Conservation (phyloP, 2,113 vertebrate species). For the Rhegmatorhina hoffmannsi region DNA sequence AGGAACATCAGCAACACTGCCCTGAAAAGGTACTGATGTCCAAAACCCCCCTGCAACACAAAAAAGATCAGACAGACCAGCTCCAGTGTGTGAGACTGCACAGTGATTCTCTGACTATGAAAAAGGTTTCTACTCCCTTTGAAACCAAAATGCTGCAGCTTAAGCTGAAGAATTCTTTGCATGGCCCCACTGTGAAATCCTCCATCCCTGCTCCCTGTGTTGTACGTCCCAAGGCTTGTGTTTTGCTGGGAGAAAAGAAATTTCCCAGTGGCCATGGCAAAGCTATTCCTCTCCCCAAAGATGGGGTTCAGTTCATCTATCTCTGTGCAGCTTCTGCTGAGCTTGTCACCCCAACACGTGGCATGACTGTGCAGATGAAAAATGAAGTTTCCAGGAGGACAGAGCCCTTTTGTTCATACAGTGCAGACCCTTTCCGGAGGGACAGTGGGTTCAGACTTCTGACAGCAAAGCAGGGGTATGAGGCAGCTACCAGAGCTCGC, state of each 20-base stretch:
- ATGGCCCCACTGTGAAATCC: slow-evolving; percentile 43
- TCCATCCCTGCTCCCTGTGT: slow-evolving; percentile 55
- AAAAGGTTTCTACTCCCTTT: slow-evolving; percentile 49
- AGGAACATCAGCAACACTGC: neutral
- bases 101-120: neutral
- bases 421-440: slow-evolving; percentile 43
- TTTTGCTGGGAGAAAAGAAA: neutral
- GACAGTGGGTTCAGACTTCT: slow-evolving; percentile 65
- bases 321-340: neutral
- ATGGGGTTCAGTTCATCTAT: neutral
- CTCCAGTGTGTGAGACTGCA: neutral
- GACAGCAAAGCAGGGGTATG: slow-evolving; percentile 52
- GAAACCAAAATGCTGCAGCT: slow-evolving; percentile 61
- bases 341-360: neutral
- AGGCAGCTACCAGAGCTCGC: slow-evolving; percentile 23
- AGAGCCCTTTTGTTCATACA: neutral
- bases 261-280: neutral
- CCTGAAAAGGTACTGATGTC: neutral
- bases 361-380: neutral
- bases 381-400: neutral
- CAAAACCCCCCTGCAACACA: neutral
- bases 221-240: slow-evolving; percentile 14
- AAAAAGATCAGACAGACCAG: neutral
- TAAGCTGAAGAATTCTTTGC: slow-evolving; percentile 59
- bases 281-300: neutral